Evolutionary conservation across 1,140 invertebrate genomes (phyloP).

Genomic region (Ceratina calcarata): DNA sequence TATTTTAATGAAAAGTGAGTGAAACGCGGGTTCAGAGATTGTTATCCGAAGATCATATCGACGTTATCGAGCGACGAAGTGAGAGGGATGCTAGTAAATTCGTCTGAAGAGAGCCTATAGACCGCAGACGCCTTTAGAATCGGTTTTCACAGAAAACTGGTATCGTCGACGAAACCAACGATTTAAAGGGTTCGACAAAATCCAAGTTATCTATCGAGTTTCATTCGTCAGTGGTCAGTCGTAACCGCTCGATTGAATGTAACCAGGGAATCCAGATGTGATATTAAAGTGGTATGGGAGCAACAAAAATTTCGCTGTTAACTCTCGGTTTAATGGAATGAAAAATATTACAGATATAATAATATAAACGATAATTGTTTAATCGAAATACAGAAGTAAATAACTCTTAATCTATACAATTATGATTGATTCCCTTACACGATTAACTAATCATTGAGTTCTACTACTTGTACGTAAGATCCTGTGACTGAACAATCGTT

Average conservation of each 20-base stretch:
- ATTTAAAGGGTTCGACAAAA: conserved; percentile 39
- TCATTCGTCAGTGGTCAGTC: conserved; percentile 36
- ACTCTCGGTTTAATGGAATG: not conserved
- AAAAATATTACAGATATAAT: not conserved
- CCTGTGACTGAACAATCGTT: not conserved
- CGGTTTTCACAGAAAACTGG: conserved; percentile 15
- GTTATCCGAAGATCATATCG: not conserved
- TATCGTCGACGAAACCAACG: conserved; percentile 8
- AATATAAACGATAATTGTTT: not conserved
- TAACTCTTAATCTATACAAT: not conserved
- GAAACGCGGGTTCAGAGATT: not conserved
- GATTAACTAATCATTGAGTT: not conserved
- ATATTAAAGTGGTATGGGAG: conserved; percentile 40
- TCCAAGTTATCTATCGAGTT: conserved; percentile 52
- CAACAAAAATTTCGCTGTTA: not conserved
- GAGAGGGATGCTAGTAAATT: conserved; percentile 4
- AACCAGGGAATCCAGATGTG: conserved; percentile 47
- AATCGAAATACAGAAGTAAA: not conserved
- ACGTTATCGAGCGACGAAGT: not conserved
- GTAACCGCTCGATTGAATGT: conserved; percentile 38
- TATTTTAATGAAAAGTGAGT: not conserved
- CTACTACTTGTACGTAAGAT: not conserved
- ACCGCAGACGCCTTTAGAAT: conserved; percentile 10
- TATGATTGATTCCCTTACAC: not conserved
- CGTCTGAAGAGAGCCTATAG: not conserved